phyloP scores from a whole-genome alignment of 2,888 invertebrate genomes.

The Acrobasis consociella region DNA sequence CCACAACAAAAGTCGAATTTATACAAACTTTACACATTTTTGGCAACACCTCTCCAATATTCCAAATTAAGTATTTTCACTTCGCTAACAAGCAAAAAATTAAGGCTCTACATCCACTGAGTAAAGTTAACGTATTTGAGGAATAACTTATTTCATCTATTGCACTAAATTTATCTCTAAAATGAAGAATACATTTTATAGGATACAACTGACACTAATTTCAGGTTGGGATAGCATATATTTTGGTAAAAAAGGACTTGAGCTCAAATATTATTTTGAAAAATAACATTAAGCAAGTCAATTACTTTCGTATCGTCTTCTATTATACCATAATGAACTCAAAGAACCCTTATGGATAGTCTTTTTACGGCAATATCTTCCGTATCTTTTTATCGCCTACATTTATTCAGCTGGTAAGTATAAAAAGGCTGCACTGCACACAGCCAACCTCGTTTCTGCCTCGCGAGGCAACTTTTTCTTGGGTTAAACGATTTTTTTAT shows the following conservation, averaged over 20 bases:
- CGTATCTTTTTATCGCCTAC: too few species aligned
- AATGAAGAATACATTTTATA: too few species aligned
- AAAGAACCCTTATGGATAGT: neutral
- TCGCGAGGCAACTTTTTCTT: too few species aligned
- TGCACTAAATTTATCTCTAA: too few species aligned
- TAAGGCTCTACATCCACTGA: constrained; percentile 24
- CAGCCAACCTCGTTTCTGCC: too few species aligned
- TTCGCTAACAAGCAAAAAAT: constrained; percentile 19
- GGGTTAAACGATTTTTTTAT: too few species aligned
- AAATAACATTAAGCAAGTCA: neutral
- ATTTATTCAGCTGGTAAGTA: too few species aligned
- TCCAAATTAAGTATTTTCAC: constrained; percentile 20
- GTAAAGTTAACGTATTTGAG: neutral
- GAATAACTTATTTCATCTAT: too few species aligned
- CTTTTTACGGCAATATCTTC: too few species aligned
- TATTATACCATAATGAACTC: neutral
- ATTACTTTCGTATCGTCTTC: neutral
- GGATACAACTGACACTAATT: too few species aligned
- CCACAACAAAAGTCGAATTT: constrained; percentile 67
- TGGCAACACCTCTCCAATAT: constrained; percentile 49
- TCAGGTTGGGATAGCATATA: neutral
- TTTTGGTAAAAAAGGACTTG: neutral
- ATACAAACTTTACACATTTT: constrained; percentile 56
- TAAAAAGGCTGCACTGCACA: too few species aligned
- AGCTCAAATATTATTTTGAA: neutral